Evolutionary conservation across 2,888 invertebrate genomes (phyloP).

Genomic region (Limnephilus lunatus): DNA sequence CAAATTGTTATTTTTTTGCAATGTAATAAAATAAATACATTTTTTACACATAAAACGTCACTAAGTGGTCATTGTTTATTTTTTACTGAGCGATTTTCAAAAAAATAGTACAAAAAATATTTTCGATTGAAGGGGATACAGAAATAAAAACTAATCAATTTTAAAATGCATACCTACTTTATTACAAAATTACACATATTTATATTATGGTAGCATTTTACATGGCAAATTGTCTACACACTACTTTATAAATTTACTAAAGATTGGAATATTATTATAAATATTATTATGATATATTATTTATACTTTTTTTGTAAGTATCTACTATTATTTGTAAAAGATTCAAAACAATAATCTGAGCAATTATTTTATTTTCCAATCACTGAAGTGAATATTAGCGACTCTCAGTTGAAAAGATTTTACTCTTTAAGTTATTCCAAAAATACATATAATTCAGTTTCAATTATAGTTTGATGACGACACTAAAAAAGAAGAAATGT

Average conservation of each 20-base stretch:
- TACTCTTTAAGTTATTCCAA: too few relatives aligned
- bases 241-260: background rate
- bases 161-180: background rate
- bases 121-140: background rate
- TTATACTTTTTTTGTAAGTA: background rate
- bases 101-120: too few relatives aligned
- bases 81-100: too few relatives aligned
- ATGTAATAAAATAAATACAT: too few relatives aligned
- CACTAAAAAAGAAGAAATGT: too few relatives aligned
- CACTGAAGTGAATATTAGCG: too few relatives aligned
- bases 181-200: background rate
- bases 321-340: background rate
- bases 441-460: too few relatives aligned
- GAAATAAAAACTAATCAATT: background rate
- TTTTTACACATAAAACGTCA: too few relatives aligned
- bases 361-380: background rate
- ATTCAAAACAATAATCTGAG: background rate
- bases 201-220: background rate
- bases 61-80: too few relatives aligned
- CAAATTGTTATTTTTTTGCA: too few relatives aligned
- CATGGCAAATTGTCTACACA: slow-evolving; percentile 3
- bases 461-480: too few relatives aligned
- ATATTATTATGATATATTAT: background rate
- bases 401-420: too few relatives aligned
- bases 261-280: background rate